Evolutionary conservation across 2,113 vertebrate genomes (phyloP), one percentile per base, ranked within the genome.

Genomic region (Charina bottae): DNA sequence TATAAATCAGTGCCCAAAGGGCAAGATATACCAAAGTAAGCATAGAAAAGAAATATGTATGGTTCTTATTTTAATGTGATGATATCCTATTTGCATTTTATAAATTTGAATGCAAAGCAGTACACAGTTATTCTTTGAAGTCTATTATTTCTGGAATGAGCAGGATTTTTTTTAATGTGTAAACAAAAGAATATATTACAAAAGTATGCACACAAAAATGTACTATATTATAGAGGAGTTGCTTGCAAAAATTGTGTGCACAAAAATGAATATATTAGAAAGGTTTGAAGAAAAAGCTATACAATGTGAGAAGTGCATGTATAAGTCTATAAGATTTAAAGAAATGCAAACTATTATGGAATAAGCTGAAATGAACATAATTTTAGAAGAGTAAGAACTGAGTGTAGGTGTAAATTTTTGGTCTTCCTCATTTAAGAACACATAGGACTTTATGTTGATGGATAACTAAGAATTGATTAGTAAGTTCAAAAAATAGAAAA

Each of bases 401-500:
- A 78, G 2, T 6, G 37, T n/a, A 37, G 17, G 68, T 78, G 33
- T 42, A 78, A 78, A 78, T 21, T 23, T 21, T 17, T 2, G 7
- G 17, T 78, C 33, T 42, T 42, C 37, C 72, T 17, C 33, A 78
- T 78, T 78, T 78, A 78, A 78, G 72, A 78, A 78, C 8, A 78
- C 7, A 42, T 42, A 78, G 7, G 19, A 42, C 72, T 78, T 78
- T 86, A 8, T 62, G 37, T 42, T 59, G 94, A 54, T 37, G 83
- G 24, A 3, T 72, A 86, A 1, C 5, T 59, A 68, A 37, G n/a
- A 91, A 90, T 90, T n/a, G 68, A 6, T 91, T 94, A 86, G 26
- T 88, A 72, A 88, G 90, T 93, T 33, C 68, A 56, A 87, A 90
- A 92, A 94, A 87, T 4, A 87, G 9, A 83, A 90, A 78, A 49